phyloP scores from a whole-genome alignment of 2,888 invertebrate species.

The Cryptophagus acutangulus region DNA sequence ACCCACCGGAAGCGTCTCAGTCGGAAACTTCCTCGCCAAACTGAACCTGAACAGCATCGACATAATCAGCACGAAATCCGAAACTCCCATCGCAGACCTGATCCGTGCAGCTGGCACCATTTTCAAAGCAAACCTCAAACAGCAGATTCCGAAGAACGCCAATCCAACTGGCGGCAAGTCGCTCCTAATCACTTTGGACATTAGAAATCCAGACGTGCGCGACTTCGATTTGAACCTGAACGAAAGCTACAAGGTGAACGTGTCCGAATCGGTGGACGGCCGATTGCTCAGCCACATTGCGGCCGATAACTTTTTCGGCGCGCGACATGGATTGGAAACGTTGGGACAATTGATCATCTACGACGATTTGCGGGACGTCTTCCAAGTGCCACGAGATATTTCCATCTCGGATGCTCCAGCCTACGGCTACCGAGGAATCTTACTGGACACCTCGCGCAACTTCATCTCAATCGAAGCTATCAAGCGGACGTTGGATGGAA shows the following conservation, averaged over 20 bases:
- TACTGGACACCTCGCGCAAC: slow-evolving; percentile 85
- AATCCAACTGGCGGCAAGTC: slow-evolving; percentile 45
- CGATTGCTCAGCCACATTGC: slow-evolving; percentile 53
- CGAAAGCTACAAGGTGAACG: slow-evolving; percentile 55
- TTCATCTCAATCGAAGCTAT: slow-evolving; percentile 70
- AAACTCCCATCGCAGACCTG: slow-evolving; percentile 33
- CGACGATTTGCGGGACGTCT: slow-evolving; percentile 58
- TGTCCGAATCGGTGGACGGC: slow-evolving; percentile 48
- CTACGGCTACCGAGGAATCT: slow-evolving; percentile 72
- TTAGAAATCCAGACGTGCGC: slow-evolving; percentile 27
- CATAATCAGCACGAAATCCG: slow-evolving; percentile 44
- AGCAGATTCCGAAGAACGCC: slow-evolving; percentile 19
- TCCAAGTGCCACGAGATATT: slow-evolving; percentile 60
- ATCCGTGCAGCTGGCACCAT: slow-evolving; percentile 33
- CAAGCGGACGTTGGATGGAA: slow-evolving; percentile 75
- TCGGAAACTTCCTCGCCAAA: slow-evolving; percentile 53
- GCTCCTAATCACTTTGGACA: slow-evolving; percentile 43
- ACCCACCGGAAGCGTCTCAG: slow-evolving; percentile 48
- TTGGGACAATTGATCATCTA: slow-evolving; percentile 63
- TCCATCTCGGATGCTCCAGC: slow-evolving; percentile 71
- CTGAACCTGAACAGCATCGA: slow-evolving; percentile 53
- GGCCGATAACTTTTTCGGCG: slow-evolving; percentile 61
- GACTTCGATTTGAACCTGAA: slow-evolving; percentile 53
- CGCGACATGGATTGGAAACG: slow-evolving; percentile 64
- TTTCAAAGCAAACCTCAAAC: slow-evolving; percentile 31